These are phyloP conservation scores for Ectropis grisescens DNA, from an alignment of 1,140 invertebrate genomes.

Conservation along the genomic window DNA sequence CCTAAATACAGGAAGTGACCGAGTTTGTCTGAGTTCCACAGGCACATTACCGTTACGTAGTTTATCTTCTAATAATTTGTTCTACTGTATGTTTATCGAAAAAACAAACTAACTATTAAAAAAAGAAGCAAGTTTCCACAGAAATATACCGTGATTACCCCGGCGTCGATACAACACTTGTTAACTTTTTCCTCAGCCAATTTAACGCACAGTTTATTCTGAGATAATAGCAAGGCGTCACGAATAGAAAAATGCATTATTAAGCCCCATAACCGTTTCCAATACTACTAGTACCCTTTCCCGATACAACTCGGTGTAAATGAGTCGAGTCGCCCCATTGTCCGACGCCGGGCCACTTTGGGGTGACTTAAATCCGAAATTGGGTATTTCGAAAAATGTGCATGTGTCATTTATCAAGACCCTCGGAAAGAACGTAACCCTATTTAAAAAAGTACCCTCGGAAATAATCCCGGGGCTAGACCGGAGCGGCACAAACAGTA, in stretches of 20 bases:
- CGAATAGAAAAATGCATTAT: constrained; percentile 56
- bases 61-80: too few relatives aligned
- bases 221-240: constrained; percentile 27
- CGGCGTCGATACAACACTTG: constrained; percentile 18
- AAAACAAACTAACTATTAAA: too few relatives aligned
- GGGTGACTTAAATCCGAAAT: constrained; percentile 72
- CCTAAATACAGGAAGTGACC: too few relatives aligned
- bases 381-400: constrained; percentile 71
- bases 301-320: constrained; percentile 43
- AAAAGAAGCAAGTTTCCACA: too few relatives aligned
- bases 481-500: constrained; percentile 52
- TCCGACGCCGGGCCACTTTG: constrained; percentile 64
- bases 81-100: too few relatives aligned
- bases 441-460: constrained; percentile 64
- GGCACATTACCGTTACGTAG: too few relatives aligned
- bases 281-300: constrained; percentile 40
- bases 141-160: too few relatives aligned
- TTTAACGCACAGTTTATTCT: constrained; percentile 39
- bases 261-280: constrained; percentile 48
- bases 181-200: constrained; percentile 29
- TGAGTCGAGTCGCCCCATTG: constrained; percentile 46
- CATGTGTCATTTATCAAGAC: constrained; percentile 71
- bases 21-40: too few relatives aligned
- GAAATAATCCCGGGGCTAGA: constrained; percentile 50
- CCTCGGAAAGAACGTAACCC: constrained; percentile 58